A percentile compares a stretch with the other conserved stretches of the same genome.
Conservation (phyloP, 2,888 invertebrate genomes). For the Acanthoscelides obtectus region DNA sequence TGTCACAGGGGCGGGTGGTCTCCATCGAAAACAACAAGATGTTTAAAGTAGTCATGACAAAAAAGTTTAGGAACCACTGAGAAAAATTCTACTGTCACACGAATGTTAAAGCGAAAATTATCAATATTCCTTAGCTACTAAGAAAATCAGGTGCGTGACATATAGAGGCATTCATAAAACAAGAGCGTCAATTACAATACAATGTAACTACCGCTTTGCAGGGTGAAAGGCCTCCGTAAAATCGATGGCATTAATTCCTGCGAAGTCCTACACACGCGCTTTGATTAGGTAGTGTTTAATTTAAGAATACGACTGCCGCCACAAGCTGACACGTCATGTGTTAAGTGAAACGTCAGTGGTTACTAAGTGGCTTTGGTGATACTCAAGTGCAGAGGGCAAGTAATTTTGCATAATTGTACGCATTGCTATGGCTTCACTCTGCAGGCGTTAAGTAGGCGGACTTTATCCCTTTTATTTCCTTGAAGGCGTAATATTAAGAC, state of each 20-base stretch:
- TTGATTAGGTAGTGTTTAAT: background rate
- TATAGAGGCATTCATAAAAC: background rate
- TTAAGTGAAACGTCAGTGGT: background rate
- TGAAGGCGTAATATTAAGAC: too few species aligned
- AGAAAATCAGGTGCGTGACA: too few species aligned
- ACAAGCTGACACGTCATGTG: too few species aligned
- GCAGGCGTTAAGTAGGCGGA: background rate
- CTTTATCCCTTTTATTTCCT: background rate
- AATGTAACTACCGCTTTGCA: background rate
- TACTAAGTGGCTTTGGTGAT: background rate
- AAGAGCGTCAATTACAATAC: background rate
- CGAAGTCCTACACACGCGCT: background rate
- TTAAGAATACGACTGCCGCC: background rate
- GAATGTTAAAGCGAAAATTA: too few species aligned
- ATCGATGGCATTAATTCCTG: background rate
- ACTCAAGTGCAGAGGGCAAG: background rate
- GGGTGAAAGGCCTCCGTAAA: background rate
- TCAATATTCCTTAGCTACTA: too few species aligned
- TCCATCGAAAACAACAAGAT: too few species aligned
- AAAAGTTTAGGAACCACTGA: too few species aligned
- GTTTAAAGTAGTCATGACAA: too few species aligned
- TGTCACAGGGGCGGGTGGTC: too few species aligned
- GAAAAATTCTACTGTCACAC: too few species aligned
- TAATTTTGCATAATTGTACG: background rate
- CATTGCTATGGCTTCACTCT: background rate